phyloP scores from a whole-genome alignment of 2,888 invertebrate species.

The Mimas tiliae region DNA sequence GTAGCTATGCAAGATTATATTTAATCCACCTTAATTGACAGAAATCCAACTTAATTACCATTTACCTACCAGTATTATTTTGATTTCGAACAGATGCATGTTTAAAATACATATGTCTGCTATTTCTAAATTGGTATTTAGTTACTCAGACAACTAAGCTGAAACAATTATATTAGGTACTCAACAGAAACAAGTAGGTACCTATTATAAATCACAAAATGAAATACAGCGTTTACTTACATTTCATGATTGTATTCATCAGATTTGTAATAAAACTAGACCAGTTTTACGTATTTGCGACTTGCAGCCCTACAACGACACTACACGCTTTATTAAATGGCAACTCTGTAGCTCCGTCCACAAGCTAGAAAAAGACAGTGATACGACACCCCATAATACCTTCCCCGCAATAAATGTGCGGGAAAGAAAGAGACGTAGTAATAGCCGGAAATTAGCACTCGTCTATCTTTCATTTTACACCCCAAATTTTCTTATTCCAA shows the following conservation, averaged over 20 bases:
- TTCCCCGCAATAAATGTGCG: conserved; percentile 78
- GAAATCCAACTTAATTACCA: neutral
- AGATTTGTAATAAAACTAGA: conserved; percentile 13
- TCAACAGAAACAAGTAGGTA: neutral
- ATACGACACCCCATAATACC: conserved; percentile 64
- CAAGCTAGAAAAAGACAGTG: conserved; percentile 76
- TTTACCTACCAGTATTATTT: neutral
- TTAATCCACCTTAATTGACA: neutral
- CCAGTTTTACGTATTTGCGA: conserved; percentile 30
- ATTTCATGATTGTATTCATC: neutral
- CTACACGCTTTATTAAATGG: conserved; percentile 61
- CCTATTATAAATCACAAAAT: neutral
- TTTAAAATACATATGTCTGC: neutral
- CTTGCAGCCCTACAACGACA: conserved; percentile 43
- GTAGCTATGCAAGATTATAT: neutral
- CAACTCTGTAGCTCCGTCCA: conserved; percentile 38
- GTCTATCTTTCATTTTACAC: conserved; percentile 91
- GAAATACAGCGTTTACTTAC: neutral
- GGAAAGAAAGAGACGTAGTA: conserved; percentile 84
- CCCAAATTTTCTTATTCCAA: conserved; percentile 92
- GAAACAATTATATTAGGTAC: too few relatives aligned
- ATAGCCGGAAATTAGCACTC: conserved; percentile 89
- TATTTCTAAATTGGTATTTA: neutral
- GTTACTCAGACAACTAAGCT: neutral
- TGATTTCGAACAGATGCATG: neutral